These are phyloP conservation scores for Dicycla oo DNA, from an alignment of 2,888 invertebrate genomes.

Conservation along the genomic window DNA sequence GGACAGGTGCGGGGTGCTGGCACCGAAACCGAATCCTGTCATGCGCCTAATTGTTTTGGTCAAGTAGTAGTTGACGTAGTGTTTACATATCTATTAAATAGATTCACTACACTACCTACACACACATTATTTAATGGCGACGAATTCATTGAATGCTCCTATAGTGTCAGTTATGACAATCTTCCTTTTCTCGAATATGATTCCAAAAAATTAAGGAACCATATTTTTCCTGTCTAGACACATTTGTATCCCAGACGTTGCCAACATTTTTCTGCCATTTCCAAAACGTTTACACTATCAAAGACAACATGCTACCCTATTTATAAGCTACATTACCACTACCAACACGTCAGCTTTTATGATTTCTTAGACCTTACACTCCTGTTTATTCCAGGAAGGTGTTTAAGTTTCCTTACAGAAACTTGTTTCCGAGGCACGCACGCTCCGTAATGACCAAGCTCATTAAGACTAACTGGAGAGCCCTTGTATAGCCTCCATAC, in stretches of 20 bases:
- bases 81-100: neutral
- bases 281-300: conserved; percentile 41
- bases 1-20: too few relatives aligned
- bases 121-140: neutral
- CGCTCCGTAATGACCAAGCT: conserved; percentile 76
- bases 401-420: conserved; percentile 63
- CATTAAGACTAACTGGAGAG: conserved; percentile 75
- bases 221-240: conserved; percentile 39
- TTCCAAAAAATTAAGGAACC: neutral
- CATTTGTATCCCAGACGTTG: conserved; percentile 36
- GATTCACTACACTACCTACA: neutral
- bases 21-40: too few relatives aligned
- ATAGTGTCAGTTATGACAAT: neutral
- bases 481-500: conserved; percentile 59
- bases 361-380: conserved; percentile 52
- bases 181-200: neutral
- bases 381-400: conserved; percentile 56
- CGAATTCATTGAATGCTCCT: neutral
- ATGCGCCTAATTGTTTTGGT: too few relatives aligned
- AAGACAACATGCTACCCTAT: conserved; percentile 21
- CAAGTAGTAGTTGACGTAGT: neutral
- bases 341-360: conserved; percentile 40
- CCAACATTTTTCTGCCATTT: conserved; percentile 31
- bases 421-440: conserved; percentile 72
- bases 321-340: conserved; percentile 26